Conservation (phyloP, 2,113 vertebrate species). For the Parotia lawesii region DNA sequence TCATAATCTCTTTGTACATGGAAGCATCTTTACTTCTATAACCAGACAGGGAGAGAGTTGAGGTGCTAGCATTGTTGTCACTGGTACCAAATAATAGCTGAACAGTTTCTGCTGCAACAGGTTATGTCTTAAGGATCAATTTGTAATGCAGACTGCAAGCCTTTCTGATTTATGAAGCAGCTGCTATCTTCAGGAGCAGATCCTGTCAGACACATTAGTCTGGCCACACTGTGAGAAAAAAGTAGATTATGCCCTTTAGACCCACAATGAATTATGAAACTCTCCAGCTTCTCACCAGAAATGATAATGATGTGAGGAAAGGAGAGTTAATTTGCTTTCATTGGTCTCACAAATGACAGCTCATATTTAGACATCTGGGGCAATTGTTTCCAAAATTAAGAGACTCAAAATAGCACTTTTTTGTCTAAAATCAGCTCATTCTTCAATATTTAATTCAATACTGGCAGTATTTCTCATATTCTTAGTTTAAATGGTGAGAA, state of each 20-base stretch:
- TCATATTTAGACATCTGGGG: conserved; percentile 29
- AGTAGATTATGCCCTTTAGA: not conserved
- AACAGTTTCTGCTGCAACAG: not conserved
- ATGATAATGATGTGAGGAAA: not conserved
- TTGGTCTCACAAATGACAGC: not conserved
- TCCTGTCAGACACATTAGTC: not conserved
- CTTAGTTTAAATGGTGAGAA: not conserved
- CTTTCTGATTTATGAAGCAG: not conserved
- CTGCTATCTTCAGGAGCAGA: not conserved
- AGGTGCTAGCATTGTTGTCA: not conserved
- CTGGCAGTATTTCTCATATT: not conserved
- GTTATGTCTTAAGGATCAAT: not conserved
- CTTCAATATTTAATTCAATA: conserved; percentile 1
- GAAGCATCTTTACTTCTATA: not conserved
- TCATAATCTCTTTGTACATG: not conserved
- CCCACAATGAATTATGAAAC: not conserved
- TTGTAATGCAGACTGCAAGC: not conserved
- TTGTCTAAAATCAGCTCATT: conserved; percentile 18
- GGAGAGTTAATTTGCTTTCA: not conserved
- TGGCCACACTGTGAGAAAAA: not conserved
- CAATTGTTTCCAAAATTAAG: conserved; percentile 42
- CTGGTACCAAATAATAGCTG: not conserved
- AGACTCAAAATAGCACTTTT: not conserved
- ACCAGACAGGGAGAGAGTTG: not conserved
- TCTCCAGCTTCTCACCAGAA: not conserved